Percentiles rank a stretch among this genome's conserved stretches.
These are phyloP conservation scores for Aleiodes testaceus DNA, from an alignment of 2,888 invertebrate species.

Conservation along the genomic window DNA sequence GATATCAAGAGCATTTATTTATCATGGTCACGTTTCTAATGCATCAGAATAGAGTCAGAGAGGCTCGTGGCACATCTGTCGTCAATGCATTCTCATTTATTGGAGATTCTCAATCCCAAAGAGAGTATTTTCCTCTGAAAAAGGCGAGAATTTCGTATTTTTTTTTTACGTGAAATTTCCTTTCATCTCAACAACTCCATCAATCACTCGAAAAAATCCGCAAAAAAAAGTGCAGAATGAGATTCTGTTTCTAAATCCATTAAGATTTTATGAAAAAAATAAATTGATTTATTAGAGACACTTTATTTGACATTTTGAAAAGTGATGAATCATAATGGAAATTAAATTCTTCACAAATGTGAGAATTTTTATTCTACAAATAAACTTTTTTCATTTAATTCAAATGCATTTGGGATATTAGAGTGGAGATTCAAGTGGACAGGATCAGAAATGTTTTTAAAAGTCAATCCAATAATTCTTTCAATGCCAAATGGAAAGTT, in stretches of 20 bases:
- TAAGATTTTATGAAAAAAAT: neutral
- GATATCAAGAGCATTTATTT: conserved; percentile 39
- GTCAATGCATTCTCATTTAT: conserved; percentile 19
- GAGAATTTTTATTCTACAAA: too few relatives aligned
- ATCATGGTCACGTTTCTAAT: conserved; percentile 49
- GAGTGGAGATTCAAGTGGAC: conserved; percentile 19
- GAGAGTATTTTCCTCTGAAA: neutral
- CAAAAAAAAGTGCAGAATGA: conserved; percentile 23
- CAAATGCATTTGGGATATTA: conserved; percentile 6
- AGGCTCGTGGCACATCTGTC: conserved; percentile 47
- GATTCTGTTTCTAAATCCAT: conserved; percentile 1
- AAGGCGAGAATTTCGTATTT: neutral
- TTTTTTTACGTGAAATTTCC: conserved; percentile 4
- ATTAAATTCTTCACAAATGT: neutral
- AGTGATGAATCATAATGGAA: conserved; percentile 20
- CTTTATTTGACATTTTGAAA: conserved; percentile 1
- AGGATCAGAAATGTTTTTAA: conserved; percentile 21
- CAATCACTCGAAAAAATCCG: too few relatives aligned
- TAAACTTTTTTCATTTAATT: conserved; percentile 8
- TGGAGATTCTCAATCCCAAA: neutral
- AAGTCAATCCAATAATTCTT: neutral
- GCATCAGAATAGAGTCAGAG: conserved; percentile 28
- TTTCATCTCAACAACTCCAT: conserved; percentile 40
- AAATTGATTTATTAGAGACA: neutral
- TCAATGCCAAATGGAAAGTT: conserved; percentile 19